Conservation (phyloP, 1,140 invertebrate species). For the Macrostomum lignano region DNA sequence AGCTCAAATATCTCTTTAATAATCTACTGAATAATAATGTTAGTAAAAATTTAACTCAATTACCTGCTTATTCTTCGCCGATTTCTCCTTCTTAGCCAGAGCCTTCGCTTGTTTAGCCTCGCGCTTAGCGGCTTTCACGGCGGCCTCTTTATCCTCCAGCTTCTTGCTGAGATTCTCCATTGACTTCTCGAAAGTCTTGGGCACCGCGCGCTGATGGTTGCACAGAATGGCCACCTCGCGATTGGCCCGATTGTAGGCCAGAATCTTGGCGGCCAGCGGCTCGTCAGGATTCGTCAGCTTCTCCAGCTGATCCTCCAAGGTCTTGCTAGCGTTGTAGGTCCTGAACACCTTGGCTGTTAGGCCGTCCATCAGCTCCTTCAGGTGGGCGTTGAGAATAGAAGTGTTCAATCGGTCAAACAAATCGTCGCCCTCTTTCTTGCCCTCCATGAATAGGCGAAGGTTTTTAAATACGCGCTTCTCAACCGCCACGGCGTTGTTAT, state of each 20-base stretch:
- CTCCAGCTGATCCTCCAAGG: slow-evolving; percentile 76
- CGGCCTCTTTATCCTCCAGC: no score
- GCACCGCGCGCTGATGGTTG: slow-evolving; percentile 92
- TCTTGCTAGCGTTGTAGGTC: slow-evolving; percentile 94
- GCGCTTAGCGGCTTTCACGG: slow-evolving; percentile 43
- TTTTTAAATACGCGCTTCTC: slow-evolving; percentile 97
- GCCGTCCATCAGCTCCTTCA: slow-evolving; percentile 87
- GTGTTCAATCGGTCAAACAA: slow-evolving; percentile 73
- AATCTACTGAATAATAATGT: no score
- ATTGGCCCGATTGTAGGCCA: slow-evolving; percentile 91
- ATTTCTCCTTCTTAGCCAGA: slow-evolving; percentile 10
- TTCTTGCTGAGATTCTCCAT: slow-evolving; percentile 93
- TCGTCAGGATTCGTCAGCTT: slow-evolving; percentile 47
- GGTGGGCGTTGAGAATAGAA: slow-evolving; percentile 73
- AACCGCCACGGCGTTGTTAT: slow-evolving; percentile 82
- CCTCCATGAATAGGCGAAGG: slow-evolving; percentile 81
- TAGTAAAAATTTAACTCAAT: no score
- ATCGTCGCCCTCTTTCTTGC: slow-evolving; percentile 75
- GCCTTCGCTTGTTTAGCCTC: slow-evolving; percentile 34
- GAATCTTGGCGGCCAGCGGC: slow-evolving; percentile 38
- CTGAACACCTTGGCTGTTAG: slow-evolving; percentile 97
- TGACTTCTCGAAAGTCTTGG: slow-evolving; percentile 80
- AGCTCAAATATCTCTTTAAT: no score
- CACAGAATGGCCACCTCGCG: slow-evolving; percentile 85
- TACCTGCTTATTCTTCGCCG: no score